These are phyloP conservation scores for Ornithoptera priamus DNA, from an alignment of 2,888 invertebrate species.

Conservation along the genomic window DNA sequence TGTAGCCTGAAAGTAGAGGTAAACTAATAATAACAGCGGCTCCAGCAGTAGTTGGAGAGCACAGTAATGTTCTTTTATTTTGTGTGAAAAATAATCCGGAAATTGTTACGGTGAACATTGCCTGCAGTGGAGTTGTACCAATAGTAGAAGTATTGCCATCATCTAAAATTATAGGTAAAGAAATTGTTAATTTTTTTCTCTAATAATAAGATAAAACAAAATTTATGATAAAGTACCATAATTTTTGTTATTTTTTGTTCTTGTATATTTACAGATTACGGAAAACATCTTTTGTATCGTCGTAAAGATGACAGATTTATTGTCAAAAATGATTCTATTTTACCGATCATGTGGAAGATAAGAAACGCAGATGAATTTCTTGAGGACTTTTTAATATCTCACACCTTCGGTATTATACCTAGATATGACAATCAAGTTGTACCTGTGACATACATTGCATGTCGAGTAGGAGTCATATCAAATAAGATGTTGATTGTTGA, in stretches of 20 bases:
- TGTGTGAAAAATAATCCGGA: slow-evolving; percentile 81
- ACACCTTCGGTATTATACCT: slow-evolving; percentile 62
- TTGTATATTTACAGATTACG: slow-evolving; percentile 62
- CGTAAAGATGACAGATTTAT: slow-evolving; percentile 71
- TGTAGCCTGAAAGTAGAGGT: slow-evolving; percentile 64
- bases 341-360: slow-evolving; percentile 80
- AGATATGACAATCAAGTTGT: slow-evolving; percentile 71
- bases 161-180: slow-evolving; percentile 62
- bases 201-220: background rate
- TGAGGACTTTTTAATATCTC: slow-evolving; percentile 71
- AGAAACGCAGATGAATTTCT: slow-evolving; percentile 58
- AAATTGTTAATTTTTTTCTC: background rate
- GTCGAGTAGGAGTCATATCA: slow-evolving; percentile 61
- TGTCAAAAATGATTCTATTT: slow-evolving; percentile 78
- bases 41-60: slow-evolving; percentile 58
- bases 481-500: slow-evolving; percentile 63
- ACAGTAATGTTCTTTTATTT: slow-evolving; percentile 55
- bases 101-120: slow-evolving; percentile 72
- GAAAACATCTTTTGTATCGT: slow-evolving; percentile 75
- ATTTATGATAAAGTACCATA: background rate
- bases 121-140: slow-evolving; percentile 75
- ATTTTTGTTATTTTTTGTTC: background rate
- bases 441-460: slow-evolving; percentile 72
- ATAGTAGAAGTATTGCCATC: slow-evolving; percentile 70
- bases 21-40: slow-evolving; percentile 64